A percentile compares a stretch with the other conserved stretches of the same genome.
Conservation (phyloP, 2,888 invertebrate species). For the Kuschelorhynchus macadamiae region DNA sequence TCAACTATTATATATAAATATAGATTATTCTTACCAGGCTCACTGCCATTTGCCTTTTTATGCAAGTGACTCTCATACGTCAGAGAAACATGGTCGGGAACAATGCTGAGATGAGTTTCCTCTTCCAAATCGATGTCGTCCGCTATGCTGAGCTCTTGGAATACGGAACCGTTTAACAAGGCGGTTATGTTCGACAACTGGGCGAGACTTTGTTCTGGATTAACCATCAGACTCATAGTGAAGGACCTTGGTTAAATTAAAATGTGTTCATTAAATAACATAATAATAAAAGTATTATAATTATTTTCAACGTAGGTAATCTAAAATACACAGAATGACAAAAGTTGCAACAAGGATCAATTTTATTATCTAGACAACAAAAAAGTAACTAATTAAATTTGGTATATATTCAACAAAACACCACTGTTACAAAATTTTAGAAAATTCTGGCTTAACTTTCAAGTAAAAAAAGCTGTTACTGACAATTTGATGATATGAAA, state of each 20-base stretch:
- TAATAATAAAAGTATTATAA: neutral
- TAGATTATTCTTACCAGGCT: conserved; percentile 33
- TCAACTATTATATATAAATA: no score
- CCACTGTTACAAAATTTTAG: no score
- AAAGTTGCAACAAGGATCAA: no score
- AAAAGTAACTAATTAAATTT: no score
- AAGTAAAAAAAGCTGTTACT: no score
- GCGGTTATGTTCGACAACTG: conserved; percentile 70
- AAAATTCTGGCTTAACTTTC: no score
- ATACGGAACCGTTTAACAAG: conserved; percentile 64
- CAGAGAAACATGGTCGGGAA: conserved; percentile 62
- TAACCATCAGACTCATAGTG: conserved; percentile 66
- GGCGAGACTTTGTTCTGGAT: conserved; percentile 69
- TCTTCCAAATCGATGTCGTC: conserved; percentile 42
- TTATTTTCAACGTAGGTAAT: no score
- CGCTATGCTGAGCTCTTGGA: conserved; percentile 55
- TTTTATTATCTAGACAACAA: no score
- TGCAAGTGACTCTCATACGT: conserved; percentile 64
- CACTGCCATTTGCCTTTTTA: conserved; percentile 50
- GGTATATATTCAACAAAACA: no score
- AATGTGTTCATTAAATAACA: no score
- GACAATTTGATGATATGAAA: no score
- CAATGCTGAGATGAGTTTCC: conserved; percentile 58
- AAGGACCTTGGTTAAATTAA: conserved; percentile 67
- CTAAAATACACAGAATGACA: no score